Evolutionary conservation across 2,797 vertebrate genomes (phyloP).

Genomic region (Amniataba percoides): DNA sequence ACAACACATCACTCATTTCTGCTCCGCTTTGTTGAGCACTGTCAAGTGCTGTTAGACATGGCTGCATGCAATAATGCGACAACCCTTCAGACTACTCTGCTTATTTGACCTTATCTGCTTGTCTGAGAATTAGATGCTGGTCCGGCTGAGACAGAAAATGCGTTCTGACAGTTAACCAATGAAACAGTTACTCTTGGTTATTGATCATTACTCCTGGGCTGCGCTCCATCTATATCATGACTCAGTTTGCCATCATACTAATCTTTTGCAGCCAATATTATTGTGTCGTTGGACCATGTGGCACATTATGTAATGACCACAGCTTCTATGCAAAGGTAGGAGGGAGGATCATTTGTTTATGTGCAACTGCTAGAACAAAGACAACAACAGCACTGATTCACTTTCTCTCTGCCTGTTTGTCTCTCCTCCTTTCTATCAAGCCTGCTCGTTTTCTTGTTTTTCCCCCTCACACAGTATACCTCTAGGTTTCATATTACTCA

Average conservation of each 20-base stretch:
- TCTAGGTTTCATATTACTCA: constrained; percentile 71
- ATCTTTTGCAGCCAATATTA: constrained; percentile 18
- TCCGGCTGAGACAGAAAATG: constrained; percentile 50
- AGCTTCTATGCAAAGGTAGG: constrained; percentile 58
- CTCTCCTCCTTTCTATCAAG: constrained; percentile 39
- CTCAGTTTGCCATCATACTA: constrained; percentile 21
- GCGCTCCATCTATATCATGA: constrained; percentile 25
- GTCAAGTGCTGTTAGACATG: constrained; percentile 48
- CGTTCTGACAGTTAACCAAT: constrained; percentile 53
- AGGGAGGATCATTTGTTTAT: constrained; percentile 67
- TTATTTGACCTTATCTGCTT: constrained; percentile 53
- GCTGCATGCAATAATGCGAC: constrained; percentile 48
- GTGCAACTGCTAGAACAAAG: constrained; percentile 59
- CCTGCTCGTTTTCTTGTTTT: constrained; percentile 28
- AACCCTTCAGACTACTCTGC: constrained; percentile 41
- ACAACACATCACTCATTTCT: constrained; percentile 27
- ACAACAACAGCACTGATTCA: constrained; percentile 48
- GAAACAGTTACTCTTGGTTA: constrained; percentile 50
- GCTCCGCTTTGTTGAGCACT: constrained; percentile 39
- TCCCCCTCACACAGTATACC: constrained; percentile 11
- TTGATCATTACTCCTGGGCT: constrained; percentile 48
- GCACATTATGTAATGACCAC: constrained; percentile 40
- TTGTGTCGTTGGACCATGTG: constrained; percentile 19
- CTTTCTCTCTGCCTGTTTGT: constrained; percentile 46
- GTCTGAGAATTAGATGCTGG: constrained; percentile 36